A percentile compares a stretch with the other conserved stretches of the same genome.
Conservation (phyloP, 37 sponge, comb jelly and placozoan genomes). For the Bolinopsis microptera region DNA sequence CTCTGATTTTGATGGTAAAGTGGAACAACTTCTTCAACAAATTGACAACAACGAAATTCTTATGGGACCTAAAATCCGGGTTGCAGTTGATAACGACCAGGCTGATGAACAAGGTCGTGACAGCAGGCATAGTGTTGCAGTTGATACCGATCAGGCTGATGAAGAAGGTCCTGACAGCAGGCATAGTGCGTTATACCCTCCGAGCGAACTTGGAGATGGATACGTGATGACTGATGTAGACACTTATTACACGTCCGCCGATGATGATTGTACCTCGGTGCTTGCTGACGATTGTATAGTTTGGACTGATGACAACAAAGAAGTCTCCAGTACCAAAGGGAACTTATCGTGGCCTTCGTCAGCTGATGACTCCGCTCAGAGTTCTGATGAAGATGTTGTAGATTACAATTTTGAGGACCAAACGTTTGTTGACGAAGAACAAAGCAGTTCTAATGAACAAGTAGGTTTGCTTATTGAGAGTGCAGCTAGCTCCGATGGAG, state of each 20-base stretch:
- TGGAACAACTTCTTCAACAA: background rate
- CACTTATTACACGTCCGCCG: conserved; percentile 57
- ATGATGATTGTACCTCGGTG: conserved; percentile 18
- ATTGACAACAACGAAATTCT: background rate
- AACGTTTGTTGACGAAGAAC: background rate
- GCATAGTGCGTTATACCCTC: too few species aligned
- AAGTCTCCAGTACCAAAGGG: background rate
- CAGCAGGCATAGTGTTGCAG: background rate
- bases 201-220: too few species aligned
- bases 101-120: background rate
- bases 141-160: background rate
- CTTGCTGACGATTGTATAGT: background rate
- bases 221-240: conserved; percentile 14
- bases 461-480: background rate
- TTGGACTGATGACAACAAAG: background rate
- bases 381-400: background rate
- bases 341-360: too few species aligned
- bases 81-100: background rate
- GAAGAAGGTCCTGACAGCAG: too few species aligned
- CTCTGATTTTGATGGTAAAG: background rate
- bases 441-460: background rate
- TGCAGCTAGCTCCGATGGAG: background rate
- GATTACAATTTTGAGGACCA: background rate
- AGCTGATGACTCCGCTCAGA: background rate
- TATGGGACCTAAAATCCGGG: background rate